These are phyloP conservation scores for Cotesia chilonis DNA, from an alignment of 1,140 invertebrate genomes.

Conservation along the genomic window DNA sequence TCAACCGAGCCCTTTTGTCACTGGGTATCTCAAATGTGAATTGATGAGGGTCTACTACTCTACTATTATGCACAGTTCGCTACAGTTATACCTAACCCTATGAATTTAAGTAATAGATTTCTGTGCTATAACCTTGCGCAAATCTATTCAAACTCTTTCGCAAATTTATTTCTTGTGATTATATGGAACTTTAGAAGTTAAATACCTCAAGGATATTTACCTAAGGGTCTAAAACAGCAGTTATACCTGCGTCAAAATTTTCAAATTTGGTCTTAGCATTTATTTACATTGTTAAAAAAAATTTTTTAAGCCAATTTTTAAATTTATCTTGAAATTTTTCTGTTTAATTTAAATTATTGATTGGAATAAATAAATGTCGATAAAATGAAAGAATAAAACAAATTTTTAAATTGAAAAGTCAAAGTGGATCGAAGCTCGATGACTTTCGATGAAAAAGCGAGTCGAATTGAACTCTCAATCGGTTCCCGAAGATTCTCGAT, in stretches of 20 bases:
- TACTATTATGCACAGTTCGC: not conserved
- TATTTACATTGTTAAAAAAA: no score
- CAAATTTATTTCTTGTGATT: conserved; percentile 1
- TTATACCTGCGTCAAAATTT: no score
- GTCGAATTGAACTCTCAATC: conserved; percentile 44
- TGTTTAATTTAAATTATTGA: no score
- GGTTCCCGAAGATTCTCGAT: conserved; percentile 60
- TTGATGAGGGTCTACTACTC: conserved; percentile 23
- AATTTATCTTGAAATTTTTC: no score
- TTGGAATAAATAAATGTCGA: no score
- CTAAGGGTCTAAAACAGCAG: not conserved
- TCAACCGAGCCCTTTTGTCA: not conserved
- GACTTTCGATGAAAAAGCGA: conserved; percentile 57
- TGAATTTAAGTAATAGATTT: not conserved
- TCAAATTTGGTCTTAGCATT: no score
- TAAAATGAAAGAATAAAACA: no score
- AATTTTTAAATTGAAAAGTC: not conserved
- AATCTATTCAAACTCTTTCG: not conserved
- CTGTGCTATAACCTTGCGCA: conserved; percentile 25
- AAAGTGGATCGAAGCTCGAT: conserved; percentile 7
- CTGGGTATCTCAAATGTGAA: not conserved
- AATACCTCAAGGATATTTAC: not conserved
- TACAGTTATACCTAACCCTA: conserved; percentile 4
- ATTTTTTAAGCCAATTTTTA: no score
- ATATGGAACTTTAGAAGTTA: not conserved